Evolutionary conservation across 2,888 invertebrate genomes (phyloP).

Genomic region (Ctena decussata): DNA sequence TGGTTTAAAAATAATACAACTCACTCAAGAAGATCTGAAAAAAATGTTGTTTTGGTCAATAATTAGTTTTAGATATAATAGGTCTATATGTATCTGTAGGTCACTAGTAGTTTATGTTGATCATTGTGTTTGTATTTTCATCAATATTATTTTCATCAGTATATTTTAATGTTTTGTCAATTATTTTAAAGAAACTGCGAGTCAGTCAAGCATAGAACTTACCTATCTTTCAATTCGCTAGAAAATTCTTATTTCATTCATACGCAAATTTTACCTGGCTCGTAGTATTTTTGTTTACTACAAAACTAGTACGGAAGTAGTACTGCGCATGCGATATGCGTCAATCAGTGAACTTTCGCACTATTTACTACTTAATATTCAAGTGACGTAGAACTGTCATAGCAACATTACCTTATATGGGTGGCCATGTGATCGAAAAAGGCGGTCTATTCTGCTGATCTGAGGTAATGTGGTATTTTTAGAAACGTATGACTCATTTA

Average conservation of each 20-base stretch:
- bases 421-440: slow-evolving; percentile 48
- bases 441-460: not conserved
- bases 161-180: no score
- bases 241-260: slow-evolving; percentile 50
- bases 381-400: slow-evolving; percentile 55
- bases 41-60: no score
- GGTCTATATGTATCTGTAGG: no score
- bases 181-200: no score
- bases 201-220: no score
- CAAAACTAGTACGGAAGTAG: slow-evolving; percentile 24
- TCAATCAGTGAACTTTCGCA: slow-evolving; percentile 37
- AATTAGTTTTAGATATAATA: no score
- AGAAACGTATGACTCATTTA: slow-evolving; percentile 55
- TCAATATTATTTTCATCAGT: no score
- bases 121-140: no score
- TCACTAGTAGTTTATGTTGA: no score
- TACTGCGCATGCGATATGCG: slow-evolving; percentile 57
- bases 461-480: slow-evolving; percentile 63
- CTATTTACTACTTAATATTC: slow-evolving; percentile 51
- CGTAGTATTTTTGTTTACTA: slow-evolving; percentile 67
- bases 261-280: slow-evolving; percentile 26
- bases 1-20: no score
- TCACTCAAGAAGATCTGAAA: no score
- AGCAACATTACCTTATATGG: slow-evolving; percentile 66
- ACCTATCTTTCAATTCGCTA: no score